Base-by-base conservation (phyloP, 1,140 invertebrate species). In the Micrasema longulum region DNA sequence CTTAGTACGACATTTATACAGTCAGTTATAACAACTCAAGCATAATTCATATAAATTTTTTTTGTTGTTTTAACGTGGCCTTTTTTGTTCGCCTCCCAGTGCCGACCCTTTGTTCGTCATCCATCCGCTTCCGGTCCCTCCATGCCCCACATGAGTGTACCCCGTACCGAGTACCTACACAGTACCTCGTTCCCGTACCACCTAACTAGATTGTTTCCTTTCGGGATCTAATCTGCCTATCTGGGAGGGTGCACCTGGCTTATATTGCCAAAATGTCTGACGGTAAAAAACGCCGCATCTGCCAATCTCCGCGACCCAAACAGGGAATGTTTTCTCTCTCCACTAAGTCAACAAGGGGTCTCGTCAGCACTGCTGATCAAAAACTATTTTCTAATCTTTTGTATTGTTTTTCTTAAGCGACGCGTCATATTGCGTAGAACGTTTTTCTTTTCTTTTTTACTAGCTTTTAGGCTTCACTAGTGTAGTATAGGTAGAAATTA, bases 201-300 rank as follows among this genome's bases (percentile, higher is more conserved):
- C 31, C 52, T 67, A 67, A 72, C 71, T 67, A 72, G 71, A 72
- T 72, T 72, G 71, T 72, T 72, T 72, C 66, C 63, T 57, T 72
- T 72, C 16, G 52, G 53, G 66, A 67, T 72, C 71, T 72, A 72
- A 72, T 72, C 71, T 67, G 53, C 38, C n/a, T 69, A 62, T 69
- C 53, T 52, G 69, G 69, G 69, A 41, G 55, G 69, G 60, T 71
- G 57, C 69, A 71, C 69, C 69, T 71, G 69, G 53, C 57, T 62
- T 71, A 47, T 52, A 50, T 48, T 66, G 63, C 63, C 47, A 36
- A 50, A 50, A 35, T 45, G 63, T 16, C 10, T 45, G 20, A 18
- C 20, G 48, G 31, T 50, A 66, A 66, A 65, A 66, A 66, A 50
- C 63, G 45, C 63, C 63, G 47, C 63, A 66, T 60, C 55, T 60